Evolutionary conservation across 2,113 vertebrate species (phyloP).

Genomic region (Podarcis muralis): DNA sequence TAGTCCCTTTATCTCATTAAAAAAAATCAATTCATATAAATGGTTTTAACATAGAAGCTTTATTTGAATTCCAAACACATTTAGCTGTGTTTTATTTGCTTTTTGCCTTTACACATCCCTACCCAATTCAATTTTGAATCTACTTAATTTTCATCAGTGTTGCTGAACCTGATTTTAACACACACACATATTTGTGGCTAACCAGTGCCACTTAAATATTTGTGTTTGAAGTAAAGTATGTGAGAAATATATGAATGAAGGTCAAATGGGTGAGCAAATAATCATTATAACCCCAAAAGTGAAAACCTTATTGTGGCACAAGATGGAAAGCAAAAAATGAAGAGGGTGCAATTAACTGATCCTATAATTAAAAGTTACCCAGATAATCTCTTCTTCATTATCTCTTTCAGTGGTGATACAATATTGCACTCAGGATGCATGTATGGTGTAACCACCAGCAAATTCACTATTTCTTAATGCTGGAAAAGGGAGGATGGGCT

Average conservation of each 20-base stretch:
- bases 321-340: background rate
- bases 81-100: background rate
- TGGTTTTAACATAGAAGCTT: background rate
- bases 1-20: background rate
- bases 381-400: background rate
- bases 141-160: background rate
- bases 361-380: background rate
- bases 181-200: background rate
- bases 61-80: background rate
- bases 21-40: background rate
- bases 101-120: background rate
- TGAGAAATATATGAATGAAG: background rate
- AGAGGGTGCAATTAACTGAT: background rate
- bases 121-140: background rate
- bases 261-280: background rate
- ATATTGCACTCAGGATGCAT: background rate
- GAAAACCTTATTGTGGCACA: background rate
- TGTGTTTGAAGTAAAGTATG: background rate
- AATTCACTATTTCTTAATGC: slow-evolving; percentile 28
- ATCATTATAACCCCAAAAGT: background rate
- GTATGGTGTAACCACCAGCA: background rate
- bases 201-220: background rate
- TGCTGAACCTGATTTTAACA: background rate
- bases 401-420: background rate
- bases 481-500: background rate